These are phyloP conservation scores for Lepidurus arcticus DNA, from an alignment of 1,140 invertebrate species.

Conservation along the genomic window DNA sequence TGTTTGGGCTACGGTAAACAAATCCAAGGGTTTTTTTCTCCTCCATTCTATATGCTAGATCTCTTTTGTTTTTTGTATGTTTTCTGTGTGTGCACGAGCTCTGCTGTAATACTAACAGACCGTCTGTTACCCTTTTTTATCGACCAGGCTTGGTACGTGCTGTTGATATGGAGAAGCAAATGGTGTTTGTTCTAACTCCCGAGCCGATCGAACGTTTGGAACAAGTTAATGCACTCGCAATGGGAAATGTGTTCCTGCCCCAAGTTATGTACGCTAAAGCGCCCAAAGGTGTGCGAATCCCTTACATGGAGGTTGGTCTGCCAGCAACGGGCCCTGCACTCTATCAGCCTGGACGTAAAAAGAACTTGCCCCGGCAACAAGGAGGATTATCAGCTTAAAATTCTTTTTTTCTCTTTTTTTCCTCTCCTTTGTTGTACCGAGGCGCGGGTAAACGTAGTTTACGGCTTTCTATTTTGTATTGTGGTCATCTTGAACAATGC, in stretches of 20 bases:
- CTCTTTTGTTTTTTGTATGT: background rate
- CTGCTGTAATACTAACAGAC: background rate
- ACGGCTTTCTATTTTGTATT: background rate
- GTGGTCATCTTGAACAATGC: background rate
- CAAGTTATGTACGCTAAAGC: slow-evolving; percentile 15
- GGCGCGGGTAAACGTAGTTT: background rate
- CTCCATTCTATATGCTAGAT: background rate
- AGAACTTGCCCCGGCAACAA: background rate
- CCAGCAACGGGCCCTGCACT: background rate
- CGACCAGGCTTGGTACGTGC: slow-evolving; percentile 17
- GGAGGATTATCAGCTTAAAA: background rate
- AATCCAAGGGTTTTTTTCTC: background rate
- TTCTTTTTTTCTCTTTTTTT: background rate
- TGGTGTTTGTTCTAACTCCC: slow-evolving; percentile 25
- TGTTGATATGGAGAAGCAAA: background rate
- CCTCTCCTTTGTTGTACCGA: too few relatives aligned
- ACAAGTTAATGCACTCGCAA: slow-evolving; percentile 23
- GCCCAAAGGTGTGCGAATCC: background rate
- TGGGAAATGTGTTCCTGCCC: slow-evolving; percentile 24
- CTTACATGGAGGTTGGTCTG: slow-evolving; percentile 6
- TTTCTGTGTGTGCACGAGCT: background rate
- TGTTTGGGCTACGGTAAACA: slow-evolving; percentile 28
- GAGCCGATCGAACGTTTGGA: slow-evolving; percentile 26
- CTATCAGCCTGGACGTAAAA: background rate
- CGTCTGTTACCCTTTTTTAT: background rate